Base-by-base conservation (phyloP, 2,888 invertebrate genomes). In the Zonitis immaculata region DNA sequence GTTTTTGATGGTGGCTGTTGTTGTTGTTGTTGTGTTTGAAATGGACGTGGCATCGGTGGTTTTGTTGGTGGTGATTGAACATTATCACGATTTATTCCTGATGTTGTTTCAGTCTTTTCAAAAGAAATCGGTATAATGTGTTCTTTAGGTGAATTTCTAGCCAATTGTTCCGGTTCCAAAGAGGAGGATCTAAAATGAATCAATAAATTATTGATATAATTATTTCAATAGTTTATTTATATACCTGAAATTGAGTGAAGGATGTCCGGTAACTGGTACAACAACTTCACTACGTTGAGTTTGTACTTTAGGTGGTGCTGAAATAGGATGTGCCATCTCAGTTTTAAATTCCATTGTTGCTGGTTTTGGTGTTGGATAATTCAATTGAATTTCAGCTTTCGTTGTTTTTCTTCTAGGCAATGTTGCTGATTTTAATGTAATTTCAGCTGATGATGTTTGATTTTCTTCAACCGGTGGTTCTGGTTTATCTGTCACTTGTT, bases 81-180 rank as follows among this genome's bases (percentile, higher is more conserved):
- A 16, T 61, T 52, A 28, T 66, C 64, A 45, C 32, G 32, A 32
- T 32, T 32, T 14, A 14, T 8, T 14, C 32, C 32, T 12, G 71
- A 72, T 14, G 44, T 44, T 30, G 70, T 69, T 44, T 64, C 75
- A 56, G 74, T 73, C 53, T 64, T 68, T 61, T 79, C 79, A 54
- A 81, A 73, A 12, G 77, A 72, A 65, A 88, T 86, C 32, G 87
- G 86, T 66, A 87, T 87, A 62, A 87, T 84, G 62, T 84, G 79
- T 72, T 88, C 88, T 60, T 80, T 82, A 1, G 79, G 75, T 51
- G 72, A 67, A 28, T 62, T 59, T 57, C 65, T 67, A 6, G 65
- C 63, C 46, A 65, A 67, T 16, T 62, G 61, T 59, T 79, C 78
- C 6, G 83, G 82, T 65, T 83, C 83, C 50, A 82, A 66, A 47